phyloP scores from a whole-genome alignment of 2,888 invertebrate species.

The Aphidoletes aphidimyza region DNA sequence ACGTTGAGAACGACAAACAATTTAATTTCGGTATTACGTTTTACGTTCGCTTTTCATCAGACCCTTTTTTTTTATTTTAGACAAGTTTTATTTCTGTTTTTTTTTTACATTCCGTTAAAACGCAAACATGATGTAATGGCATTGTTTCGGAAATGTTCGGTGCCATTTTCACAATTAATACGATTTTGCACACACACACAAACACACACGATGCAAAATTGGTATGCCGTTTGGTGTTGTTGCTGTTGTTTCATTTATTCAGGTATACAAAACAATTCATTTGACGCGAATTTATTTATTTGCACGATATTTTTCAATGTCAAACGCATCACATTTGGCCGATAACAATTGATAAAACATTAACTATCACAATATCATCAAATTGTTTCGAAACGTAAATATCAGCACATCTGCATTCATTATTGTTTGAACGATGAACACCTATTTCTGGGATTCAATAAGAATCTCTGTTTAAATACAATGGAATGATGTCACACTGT shows the following conservation, averaged over 20 bases:
- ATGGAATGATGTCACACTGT: no score
- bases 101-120: background rate
- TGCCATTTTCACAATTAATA: constrained; percentile 21
- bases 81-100: no score
- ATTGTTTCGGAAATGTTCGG: constrained; percentile 7
- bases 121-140: background rate
- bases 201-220: constrained; percentile 14
- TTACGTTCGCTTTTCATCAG: background rate
- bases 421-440: no score
- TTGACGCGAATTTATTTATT: background rate
- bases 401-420: no score
- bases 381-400: background rate
- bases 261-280: background rate
- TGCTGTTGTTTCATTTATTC: background rate
- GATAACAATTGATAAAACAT: background rate
- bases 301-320: constrained; percentile 18
- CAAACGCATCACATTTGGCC: background rate
- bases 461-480: no score
- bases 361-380: background rate
- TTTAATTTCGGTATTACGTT: background rate
- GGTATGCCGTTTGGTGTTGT: no score
- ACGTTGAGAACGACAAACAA: background rate
- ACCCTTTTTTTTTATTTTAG: background rate
- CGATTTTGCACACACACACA: no score
- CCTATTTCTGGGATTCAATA: no score